Base-by-base conservation (phyloP, 2,888 invertebrate genomes). In the Rhagophthalmus giganteus region DNA sequence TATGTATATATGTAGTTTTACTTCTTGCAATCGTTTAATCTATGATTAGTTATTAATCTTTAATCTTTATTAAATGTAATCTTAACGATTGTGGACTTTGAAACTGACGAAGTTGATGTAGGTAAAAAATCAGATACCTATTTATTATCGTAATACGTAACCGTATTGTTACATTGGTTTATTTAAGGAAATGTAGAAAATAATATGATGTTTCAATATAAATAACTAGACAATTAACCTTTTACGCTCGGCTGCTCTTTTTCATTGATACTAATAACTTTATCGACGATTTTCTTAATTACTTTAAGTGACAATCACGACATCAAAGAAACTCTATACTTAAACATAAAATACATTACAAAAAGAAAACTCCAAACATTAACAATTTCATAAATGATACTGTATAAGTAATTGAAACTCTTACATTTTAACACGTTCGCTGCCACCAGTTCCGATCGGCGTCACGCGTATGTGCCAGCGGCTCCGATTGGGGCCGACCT, bases 261-360 rank as follows among this genome's bases (percentile, higher is more conserved):
- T 45, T 34, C 51, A 49, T 49, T 49, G 48, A 41, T 47, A 20
- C 35, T 49, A n/a, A 37, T 30, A 41, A 37, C 35, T 49, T 41
- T 41, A 41, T 49, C 48, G 30, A 49, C 41, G 41, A 41, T 41
- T 49, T 41, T 47, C 13, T 41, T 49, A 49, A 49, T 49, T 49
- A 35, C n/a, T 12, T 16, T 40, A 47, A 47, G 37, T 46, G 46
- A 46, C 32, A 10, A 16, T 8, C 10, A 39, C 20, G 20, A 20
- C 20, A 20, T 20, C 20, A 5, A 20, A 7, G 20, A 20, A 20
- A 20, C 20, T 20, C 4, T 20, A n/a, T n/a, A n/a, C n/a, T n/a
- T n/a, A n/a, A n/a, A n/a, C n/a, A n/a, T n/a, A n/a, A n/a, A n/a
- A n/a, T n/a, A n/a, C n/a, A n/a, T n/a, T n/a, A n/a, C n/a, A n/a